Evolutionary conservation across 1,140 invertebrate genomes (phyloP).

Genomic region (Anoplophora glabripennis): DNA sequence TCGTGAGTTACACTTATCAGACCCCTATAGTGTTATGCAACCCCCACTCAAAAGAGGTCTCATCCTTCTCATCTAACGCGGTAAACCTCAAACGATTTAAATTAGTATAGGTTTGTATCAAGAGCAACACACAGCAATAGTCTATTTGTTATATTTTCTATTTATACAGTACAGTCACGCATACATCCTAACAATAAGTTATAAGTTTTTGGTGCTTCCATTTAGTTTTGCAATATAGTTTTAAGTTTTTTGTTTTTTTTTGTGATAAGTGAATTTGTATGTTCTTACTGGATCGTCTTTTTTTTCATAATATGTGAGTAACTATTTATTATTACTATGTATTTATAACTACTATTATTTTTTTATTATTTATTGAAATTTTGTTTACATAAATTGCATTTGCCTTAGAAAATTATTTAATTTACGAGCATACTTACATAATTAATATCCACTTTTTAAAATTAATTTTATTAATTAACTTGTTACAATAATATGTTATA

Average conservation of each 20-base stretch:
- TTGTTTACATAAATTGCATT: no score
- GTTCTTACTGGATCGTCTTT: not conserved
- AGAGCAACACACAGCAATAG: constrained; percentile 31
- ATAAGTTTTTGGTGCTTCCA: not conserved
- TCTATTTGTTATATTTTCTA: constrained; percentile 1
- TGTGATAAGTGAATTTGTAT: not conserved
- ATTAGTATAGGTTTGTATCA: constrained; percentile 38
- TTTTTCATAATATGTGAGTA: no score
- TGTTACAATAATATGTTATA: no score
- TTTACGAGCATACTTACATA: no score
- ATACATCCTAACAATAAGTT: not conserved
- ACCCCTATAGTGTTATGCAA: constrained; percentile 31
- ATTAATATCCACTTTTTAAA: no score
- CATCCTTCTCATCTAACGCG: constrained; percentile 14
- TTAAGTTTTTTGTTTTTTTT: not conserved
- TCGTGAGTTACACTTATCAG: constrained; percentile 29
- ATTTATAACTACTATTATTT: no score
- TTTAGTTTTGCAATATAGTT: not conserved
- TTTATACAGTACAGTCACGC: not conserved
- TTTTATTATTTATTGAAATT: no score
- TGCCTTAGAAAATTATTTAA: no score
- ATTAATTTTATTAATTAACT: no score
- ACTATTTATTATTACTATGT: no score
- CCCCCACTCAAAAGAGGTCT: constrained; percentile 24
- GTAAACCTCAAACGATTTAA: constrained; percentile 40